Evolutionary conservation across 2,797 vertebrate species (phyloP).

Genomic region (Argya squamiceps): DNA sequence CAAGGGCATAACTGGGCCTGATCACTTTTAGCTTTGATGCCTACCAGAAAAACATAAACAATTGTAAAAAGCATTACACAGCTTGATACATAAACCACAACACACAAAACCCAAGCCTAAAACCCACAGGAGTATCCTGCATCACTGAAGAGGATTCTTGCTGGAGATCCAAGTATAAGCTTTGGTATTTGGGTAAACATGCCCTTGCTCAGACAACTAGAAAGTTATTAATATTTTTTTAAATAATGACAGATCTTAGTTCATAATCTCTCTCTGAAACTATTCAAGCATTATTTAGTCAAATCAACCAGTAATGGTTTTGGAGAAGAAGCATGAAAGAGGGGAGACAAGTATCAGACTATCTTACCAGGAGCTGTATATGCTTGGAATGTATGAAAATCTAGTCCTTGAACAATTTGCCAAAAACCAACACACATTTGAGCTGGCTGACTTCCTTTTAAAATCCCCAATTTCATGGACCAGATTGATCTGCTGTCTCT

Average conservation of each 20-base stretch:
- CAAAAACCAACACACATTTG: not conserved
- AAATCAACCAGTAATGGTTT: not conserved
- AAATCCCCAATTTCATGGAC: not conserved
- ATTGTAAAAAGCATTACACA: not conserved
- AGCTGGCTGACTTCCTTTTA: not conserved
- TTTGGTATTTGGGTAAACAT: not conserved
- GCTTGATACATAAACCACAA: not conserved
- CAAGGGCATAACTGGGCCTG: slow-evolving; percentile 80
- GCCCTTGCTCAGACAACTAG: not conserved
- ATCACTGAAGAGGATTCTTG: not conserved
- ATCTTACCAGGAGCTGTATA: not conserved
- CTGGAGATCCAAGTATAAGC: not conserved
- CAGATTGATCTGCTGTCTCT: not conserved
- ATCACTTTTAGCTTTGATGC: slow-evolving; percentile 43
- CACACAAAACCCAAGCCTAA: not conserved
- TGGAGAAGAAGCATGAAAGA: not conserved
- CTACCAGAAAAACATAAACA: slow-evolving; percentile 58
- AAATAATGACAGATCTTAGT: not conserved
- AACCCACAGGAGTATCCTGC: not conserved
- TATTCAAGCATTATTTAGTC: not conserved
- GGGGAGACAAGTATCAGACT: not conserved
- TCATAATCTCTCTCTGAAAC: not conserved
- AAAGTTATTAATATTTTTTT: not conserved
- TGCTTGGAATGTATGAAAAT: not conserved
- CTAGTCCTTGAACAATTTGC: not conserved